Evolutionary conservation across 2,113 vertebrate genomes (phyloP).

Genomic region (Microcebus tavaratra): DNA sequence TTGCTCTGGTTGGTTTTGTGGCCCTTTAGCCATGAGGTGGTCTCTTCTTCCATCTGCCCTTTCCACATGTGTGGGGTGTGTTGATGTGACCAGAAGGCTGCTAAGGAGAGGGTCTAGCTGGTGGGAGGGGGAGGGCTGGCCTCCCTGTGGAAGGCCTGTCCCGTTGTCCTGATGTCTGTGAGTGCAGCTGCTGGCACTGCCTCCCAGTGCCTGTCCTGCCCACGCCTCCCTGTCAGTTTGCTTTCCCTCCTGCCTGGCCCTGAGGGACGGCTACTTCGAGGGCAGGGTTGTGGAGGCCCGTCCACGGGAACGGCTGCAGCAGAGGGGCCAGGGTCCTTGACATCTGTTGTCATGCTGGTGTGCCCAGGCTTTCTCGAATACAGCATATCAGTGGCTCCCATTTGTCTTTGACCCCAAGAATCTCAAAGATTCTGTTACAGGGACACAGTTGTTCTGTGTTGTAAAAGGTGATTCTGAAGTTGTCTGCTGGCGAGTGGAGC

Average conservation of each 20-base stretch:
- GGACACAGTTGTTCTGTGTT: not conserved
- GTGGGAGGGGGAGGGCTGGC: not conserved
- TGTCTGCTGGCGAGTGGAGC: not conserved
- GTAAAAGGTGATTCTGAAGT: not conserved
- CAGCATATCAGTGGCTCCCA: not conserved
- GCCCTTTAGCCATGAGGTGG: not conserved
- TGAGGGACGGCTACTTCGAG: not conserved
- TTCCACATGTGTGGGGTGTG: not conserved
- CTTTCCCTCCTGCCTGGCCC: not conserved
- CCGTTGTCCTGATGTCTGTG: not conserved
- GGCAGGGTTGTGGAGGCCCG: not conserved
- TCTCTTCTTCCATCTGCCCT: no score
- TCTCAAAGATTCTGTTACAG: not conserved
- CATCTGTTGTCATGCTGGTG: not conserved
- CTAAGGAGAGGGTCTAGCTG: not conserved
- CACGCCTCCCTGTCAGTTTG: not conserved
- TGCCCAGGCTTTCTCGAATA: not conserved
- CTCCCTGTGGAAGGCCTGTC: not conserved
- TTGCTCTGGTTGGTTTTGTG: not conserved
- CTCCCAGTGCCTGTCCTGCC: no score
- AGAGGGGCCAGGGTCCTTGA: not conserved
- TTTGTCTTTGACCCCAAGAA: not conserved
- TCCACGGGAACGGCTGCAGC: not conserved
- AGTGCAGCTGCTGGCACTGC: not conserved
- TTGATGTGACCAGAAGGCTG: not conserved